A percentile compares a stretch with the other conserved stretches of the same genome.
Evolutionary conservation across 2,113 vertebrate genomes (phyloP).

Genomic region (Carassius gibelio): DNA sequence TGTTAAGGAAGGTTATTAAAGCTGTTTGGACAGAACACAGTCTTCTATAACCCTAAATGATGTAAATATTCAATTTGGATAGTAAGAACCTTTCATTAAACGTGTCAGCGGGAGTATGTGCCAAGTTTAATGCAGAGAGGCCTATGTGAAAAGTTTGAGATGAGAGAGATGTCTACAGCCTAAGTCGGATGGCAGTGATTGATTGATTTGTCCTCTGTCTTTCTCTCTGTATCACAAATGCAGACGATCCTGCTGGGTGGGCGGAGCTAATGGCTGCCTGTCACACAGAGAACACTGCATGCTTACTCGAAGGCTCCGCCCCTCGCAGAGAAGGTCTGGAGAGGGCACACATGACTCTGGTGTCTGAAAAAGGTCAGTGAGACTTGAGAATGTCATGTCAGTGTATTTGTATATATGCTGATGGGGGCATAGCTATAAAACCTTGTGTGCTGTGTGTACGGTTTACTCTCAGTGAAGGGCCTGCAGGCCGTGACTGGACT

Average conservation of each 20-base stretch:
- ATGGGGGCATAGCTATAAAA: background rate
- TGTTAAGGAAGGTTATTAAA: background rate
- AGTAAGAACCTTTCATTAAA: background rate
- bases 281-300: conserved; percentile 84
- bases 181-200: background rate
- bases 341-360: conserved; percentile 77
- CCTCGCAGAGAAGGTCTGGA: conserved; percentile 74
- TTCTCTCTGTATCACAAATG: conserved; percentile 21
- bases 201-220: conserved; percentile 9
- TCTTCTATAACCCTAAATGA: background rate
- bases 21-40: background rate
- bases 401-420: background rate
- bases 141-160: background rate
- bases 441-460: conserved; percentile 5
- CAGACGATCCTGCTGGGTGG: conserved; percentile 91
- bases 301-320: conserved; percentile 73
- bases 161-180: background rate
- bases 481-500: conserved; percentile 81
- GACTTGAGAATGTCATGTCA: background rate
- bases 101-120: background rate
- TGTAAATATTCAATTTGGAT: background rate
- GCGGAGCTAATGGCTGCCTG: conserved; percentile 91
- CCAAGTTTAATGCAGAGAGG: background rate
- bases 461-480: conserved; percentile 73
- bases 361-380: conserved; percentile 85